Base-by-base conservation (phyloP, 53 echinoderm and acorn worm species). In the Hippasteria phrygiana region DNA sequence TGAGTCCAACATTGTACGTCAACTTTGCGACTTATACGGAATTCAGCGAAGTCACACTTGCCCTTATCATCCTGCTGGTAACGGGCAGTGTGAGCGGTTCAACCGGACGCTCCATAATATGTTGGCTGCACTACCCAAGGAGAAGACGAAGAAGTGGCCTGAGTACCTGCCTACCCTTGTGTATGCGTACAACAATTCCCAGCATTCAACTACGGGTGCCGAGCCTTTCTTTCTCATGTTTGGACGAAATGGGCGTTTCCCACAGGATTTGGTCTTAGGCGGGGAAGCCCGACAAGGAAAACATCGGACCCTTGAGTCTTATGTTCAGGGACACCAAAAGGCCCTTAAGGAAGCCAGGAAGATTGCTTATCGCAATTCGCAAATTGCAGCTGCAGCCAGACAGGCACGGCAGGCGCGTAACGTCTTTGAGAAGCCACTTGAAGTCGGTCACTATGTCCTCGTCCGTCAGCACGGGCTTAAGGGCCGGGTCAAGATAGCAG, bases 131-230 rank as follows among this genome's bases (percentile, higher is more conserved):
- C n/a, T n/a, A n/a, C n/a, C n/a, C n/a, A n/a, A 83, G 20, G 88
- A 91, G 12, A 93, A 91, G 76, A 91, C 91, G 70, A 51, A 88
- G 38, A 48, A 77, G 22, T 86, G 87, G 87, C 22, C 87, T 14
- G 73, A 71, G 17, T 87, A 74, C 55, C 33, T 87, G 24, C 55
- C 87, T 26, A 27, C 50, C 22, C 74, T 87, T 22, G 74, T 87
- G 36, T 87, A 63, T 73, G 39, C 87, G 1, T 87, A 87, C 87
- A 87, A 87, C 87, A 87, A 87, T 36, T 50, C 87, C 28, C 11
- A 28, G 13, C 73, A 87, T 43, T 87, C 87, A 9, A 73, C 54
- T 8, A 87, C 87, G 2, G 87, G 87, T 2, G 22, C 50, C 1
- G 87, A 87, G 3, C 87, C 87, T 11, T 87, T 87, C 74, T 87